Evolutionary conservation across 1,140 invertebrate genomes (phyloP).

Genomic region (Asbolus verrucosus): DNA sequence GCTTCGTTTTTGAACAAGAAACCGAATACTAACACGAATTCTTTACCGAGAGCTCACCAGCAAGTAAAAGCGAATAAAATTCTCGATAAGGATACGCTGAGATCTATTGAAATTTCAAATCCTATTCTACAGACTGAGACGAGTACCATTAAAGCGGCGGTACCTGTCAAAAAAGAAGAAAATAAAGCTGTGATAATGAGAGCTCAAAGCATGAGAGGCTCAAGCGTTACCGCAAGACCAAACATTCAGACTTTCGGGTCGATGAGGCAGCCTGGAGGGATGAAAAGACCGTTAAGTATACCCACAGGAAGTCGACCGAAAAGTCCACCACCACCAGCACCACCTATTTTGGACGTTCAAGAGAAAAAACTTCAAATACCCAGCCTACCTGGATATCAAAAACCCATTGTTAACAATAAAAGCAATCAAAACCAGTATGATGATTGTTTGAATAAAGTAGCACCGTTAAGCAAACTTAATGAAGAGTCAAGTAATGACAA

Average conservation of each 20-base stretch:
- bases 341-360: conserved; percentile 58
- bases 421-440: conserved; percentile 75
- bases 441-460: conserved; percentile 78
- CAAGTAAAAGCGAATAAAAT: conserved; percentile 75
- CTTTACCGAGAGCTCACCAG: no score
- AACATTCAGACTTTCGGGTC: conserved; percentile 82
- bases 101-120: conserved; percentile 83
- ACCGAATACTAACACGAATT: conserved; percentile 69
- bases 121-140: conserved; percentile 80
- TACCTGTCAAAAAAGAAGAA: conserved; percentile 63
- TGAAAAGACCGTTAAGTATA: conserved; percentile 78
- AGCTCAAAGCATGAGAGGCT: conserved; percentile 81
- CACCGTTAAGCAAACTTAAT: conserved; percentile 72
- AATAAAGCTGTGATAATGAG: conserved; percentile 74
- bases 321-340: conserved; percentile 74
- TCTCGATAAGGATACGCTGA: conserved; percentile 76
- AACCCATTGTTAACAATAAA: conserved; percentile 62
- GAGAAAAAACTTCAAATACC: conserved; percentile 65
- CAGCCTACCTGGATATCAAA: conserved; percentile 69
- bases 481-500: conserved; percentile 76
- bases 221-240: conserved; percentile 69
- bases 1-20: conserved; percentile 82
- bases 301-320: conserved; percentile 71
- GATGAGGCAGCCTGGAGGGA: conserved; percentile 74
- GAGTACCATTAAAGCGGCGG: conserved; percentile 70